Percentiles rank a stretch among this genome's conserved stretches.
Evolutionary conservation across 2,113 vertebrate genomes (phyloP).

Genomic region (Microtus pennsylvanicus): DNA sequence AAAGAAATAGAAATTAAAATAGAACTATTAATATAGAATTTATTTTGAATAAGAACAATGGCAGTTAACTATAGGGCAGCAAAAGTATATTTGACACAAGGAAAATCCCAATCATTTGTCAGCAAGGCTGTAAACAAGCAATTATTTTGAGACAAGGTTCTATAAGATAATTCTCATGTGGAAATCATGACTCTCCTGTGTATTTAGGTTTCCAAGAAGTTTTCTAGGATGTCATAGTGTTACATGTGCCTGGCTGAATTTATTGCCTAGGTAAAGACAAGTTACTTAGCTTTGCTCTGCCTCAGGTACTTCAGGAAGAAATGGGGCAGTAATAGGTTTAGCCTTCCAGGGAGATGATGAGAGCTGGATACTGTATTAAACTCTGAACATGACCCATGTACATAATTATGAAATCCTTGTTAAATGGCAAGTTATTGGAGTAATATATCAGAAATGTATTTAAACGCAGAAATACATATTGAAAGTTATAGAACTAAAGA

Average conservation of each 20-base stretch:
- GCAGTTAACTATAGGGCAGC: neutral
- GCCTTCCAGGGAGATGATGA: neutral
- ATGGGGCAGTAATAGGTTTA: neutral
- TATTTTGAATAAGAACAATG: neutral
- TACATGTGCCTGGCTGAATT: neutral
- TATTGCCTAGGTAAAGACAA: neutral
- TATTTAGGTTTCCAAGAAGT: neutral
- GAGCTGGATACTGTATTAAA: neutral
- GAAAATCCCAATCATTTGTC: neutral
- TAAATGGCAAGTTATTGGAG: neutral
- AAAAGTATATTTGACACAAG: neutral
- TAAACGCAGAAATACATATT: neutral
- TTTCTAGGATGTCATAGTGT: neutral
- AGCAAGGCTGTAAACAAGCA: neutral
- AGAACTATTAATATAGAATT: neutral
- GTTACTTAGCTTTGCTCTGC: neutral
- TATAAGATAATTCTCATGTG: neutral
- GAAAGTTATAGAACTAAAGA: neutral
- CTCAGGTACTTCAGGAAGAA: neutral
- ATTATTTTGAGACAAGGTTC: neutral
- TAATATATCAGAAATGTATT: conserved; percentile 16
- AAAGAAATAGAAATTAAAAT: neutral
- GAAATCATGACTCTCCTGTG: neutral
- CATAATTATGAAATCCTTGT: neutral
- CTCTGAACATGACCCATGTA: neutral